These are phyloP conservation scores for Cyphomyrus plagiostoma DNA, from an alignment of 2,113 vertebrate genomes.

Conservation along the genomic window DNA sequence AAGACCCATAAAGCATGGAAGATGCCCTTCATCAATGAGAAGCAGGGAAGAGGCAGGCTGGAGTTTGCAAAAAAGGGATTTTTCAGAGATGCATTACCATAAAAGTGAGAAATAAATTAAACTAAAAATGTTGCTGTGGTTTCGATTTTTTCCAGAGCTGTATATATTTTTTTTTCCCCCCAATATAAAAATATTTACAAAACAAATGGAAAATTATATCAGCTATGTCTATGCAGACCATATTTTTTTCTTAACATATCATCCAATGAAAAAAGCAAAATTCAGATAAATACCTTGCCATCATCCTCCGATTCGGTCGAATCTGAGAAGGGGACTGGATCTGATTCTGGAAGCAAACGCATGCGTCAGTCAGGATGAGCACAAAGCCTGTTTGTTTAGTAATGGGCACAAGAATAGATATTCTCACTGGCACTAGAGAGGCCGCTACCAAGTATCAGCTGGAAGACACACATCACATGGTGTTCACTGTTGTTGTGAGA, in stretches of 20 bases:
- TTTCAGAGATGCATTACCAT: background rate
- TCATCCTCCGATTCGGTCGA: constrained; percentile 34
- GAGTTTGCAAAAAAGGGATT: background rate
- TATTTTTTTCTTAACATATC: background rate
- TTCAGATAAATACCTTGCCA: constrained; percentile 43
- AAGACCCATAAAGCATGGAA: background rate
- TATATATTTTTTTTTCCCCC: background rate
- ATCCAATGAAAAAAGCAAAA: background rate
- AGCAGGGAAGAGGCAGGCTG: background rate
- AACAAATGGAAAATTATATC: background rate
- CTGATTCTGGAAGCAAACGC: constrained; percentile 40
- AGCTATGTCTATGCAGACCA: background rate
- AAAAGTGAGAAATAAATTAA: background rate
- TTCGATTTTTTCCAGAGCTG: background rate
- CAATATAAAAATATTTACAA: background rate
- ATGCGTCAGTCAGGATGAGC: background rate
- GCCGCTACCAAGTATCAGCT: background rate
- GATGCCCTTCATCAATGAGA: background rate
- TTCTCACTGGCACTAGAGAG: background rate
- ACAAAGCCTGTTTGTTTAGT: background rate
- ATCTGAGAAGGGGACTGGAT: constrained; percentile 39
- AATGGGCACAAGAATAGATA: background rate
- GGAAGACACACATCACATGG: background rate
- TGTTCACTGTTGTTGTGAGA: background rate
- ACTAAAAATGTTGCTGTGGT: background rate